Percentiles rank a stretch among this genome's conserved stretches.
phyloP scores from a whole-genome alignment of 2,888 invertebrate genomes.

The Cataglyphis cursor region DNA sequence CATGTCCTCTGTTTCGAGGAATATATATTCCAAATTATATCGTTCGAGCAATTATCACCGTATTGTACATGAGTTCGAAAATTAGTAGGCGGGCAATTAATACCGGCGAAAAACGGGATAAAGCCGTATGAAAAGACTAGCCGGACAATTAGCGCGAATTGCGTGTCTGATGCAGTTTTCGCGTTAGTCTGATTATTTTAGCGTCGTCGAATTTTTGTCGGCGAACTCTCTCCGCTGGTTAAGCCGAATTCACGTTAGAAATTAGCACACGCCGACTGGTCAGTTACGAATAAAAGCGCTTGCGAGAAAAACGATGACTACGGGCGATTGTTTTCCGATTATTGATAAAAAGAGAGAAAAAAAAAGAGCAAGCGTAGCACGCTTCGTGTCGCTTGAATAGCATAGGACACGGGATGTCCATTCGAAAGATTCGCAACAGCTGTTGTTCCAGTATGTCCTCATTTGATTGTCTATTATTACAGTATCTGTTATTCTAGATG shows the following conservation, averaged over 20 bases:
- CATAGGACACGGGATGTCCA: neutral
- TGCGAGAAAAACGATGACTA: slow-evolving; percentile 53
- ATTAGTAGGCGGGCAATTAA: slow-evolving; percentile 55
- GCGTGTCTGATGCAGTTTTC: slow-evolving; percentile 82
- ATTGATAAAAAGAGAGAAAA: slow-evolving; percentile 43
- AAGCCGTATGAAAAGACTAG: slow-evolving; percentile 55
- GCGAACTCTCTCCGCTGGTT: slow-evolving; percentile 60
- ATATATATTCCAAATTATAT: slow-evolving; percentile 57
- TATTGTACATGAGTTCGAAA: slow-evolving; percentile 69
- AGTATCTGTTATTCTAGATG: neutral
- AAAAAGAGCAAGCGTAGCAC: neutral
- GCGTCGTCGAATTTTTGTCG: slow-evolving; percentile 70
- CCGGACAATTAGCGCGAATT: slow-evolving; percentile 82
- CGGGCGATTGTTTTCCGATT: slow-evolving; percentile 66
- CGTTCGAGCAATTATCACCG: slow-evolving; percentile 73
- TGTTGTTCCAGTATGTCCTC: neutral
- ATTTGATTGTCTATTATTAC: slow-evolving; percentile 1
- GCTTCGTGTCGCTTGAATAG: neutral
- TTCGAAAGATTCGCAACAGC: neutral
- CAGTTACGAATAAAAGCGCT: neutral
- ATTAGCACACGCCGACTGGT: slow-evolving; percentile 65
- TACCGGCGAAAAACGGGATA: slow-evolving; percentile 46
- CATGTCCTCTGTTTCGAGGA: slow-evolving; percentile 40
- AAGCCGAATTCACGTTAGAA: slow-evolving; percentile 79
- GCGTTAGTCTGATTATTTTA: slow-evolving; percentile 81